Evolutionary conservation across 2,888 invertebrate species (phyloP), one percentile per base, ranked within the genome.

Genomic region (Yponomeuta malinellus): DNA sequence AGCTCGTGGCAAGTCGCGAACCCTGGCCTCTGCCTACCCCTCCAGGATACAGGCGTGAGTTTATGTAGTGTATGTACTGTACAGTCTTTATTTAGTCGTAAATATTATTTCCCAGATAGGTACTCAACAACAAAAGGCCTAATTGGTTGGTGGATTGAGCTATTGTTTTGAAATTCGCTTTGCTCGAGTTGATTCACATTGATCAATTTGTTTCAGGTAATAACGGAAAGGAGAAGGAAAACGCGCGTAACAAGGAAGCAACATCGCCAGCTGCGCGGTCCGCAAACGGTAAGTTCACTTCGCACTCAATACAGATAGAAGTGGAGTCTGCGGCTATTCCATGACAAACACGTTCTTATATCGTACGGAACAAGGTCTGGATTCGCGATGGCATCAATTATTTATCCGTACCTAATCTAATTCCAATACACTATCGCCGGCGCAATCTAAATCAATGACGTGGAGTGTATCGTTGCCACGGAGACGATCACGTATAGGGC

Each of bases 181-280:
- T 15, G 52, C 52, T 59, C 4, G 15, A 59, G 52, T 59, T 10
- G 48, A 31, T 59, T 59, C 52, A 59, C 15, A 5, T 15, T 59
- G 6, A 59, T 59, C 52, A 59, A 59, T 83, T 84, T 92, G 89
- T 94, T 93, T 73, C 92, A 96, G 96, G 96, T 88, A 95, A 95
- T 92, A 95, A 93, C 86, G 94, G 94, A 81, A 96, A 95, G 87
- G 94, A 94, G 86, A 92, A 91, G 80, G 92, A 92, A 82, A 92
- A 93, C 76, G 94, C 95, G 84, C 94, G 94, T 86, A 94, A 92
- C 84, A 95, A 95, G 88, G 96, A 96, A 83, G 93, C 94, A 75
- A 94, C 95, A 72, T 95, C 95, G 71, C 95, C 95, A 69, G 95
- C 95, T 75, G 94, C 94, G 72, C 94, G 94, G 84, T 93, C 94